phyloP scores from a whole-genome alignment of 2,113 vertebrate genomes.

The Mesocricetus auratus region DNA sequence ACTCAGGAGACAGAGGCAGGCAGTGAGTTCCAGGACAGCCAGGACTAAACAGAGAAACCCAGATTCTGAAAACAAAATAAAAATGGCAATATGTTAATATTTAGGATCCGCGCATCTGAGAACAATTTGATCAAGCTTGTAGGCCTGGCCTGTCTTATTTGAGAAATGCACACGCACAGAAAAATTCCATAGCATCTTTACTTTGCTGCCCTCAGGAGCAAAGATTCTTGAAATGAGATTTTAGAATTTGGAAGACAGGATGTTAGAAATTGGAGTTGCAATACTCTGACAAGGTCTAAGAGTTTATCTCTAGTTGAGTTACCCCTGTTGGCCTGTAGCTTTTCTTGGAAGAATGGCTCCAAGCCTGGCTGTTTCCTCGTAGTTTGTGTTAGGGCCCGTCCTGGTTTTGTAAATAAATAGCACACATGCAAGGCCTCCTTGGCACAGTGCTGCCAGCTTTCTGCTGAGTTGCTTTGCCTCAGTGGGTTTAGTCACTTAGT shows the following conservation, averaged over 20 bases:
- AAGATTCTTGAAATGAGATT: background rate
- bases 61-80: background rate
- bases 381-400: slow-evolving; percentile 59
- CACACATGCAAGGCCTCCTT: slow-evolving; percentile 7
- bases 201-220: background rate
- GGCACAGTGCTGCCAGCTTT: background rate
- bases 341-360: background rate
- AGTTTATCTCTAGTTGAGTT: background rate
- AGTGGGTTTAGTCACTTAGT: slow-evolving; percentile 65
- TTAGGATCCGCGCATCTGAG: background rate
- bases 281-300: fast-evolving
- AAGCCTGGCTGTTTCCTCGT: background rate
- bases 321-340: background rate
- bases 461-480: slow-evolving; percentile 59
- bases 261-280: background rate
- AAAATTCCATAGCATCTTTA: background rate
- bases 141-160: background rate
- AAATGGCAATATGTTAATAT: background rate
- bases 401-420: slow-evolving; percentile 62
- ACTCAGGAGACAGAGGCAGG: background rate
- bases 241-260: background rate
- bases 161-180: background rate
- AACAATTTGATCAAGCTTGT: slow-evolving; percentile 28
- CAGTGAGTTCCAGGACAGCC: background rate
- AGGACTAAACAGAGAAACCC: background rate